These are phyloP conservation scores for Acrobasis consociella DNA, from an alignment of 2,888 invertebrate species.

Conservation along the genomic window DNA sequence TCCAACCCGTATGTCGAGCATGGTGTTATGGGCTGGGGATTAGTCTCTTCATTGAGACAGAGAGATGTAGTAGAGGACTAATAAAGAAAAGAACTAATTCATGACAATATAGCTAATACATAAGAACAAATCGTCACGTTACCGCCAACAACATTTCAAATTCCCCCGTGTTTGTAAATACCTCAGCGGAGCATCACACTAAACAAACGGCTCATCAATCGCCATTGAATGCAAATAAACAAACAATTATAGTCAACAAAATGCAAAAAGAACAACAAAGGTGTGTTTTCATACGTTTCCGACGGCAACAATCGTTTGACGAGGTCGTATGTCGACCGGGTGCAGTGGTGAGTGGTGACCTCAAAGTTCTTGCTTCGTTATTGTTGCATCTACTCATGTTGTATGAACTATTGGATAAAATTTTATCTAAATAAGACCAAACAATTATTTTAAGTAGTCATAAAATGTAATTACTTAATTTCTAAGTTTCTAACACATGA, in stretches of 20 bases:
- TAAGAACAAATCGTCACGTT: background rate
- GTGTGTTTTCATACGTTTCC: constrained; percentile 38
- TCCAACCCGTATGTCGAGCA: too few species aligned
- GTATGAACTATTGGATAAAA: too few species aligned
- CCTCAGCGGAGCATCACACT: background rate
- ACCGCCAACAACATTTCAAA: background rate
- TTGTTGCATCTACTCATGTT: constrained; percentile 26
- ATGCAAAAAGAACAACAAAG: constrained; percentile 41
- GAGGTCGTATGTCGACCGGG: constrained; percentile 43
- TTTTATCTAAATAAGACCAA: background rate
- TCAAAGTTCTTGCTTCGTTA: constrained; percentile 34
- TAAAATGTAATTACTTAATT: too few species aligned
- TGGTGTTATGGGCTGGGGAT: too few species aligned
- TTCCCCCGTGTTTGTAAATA: constrained; percentile 13
- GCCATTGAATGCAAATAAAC: constrained; percentile 48
- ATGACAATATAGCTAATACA: background rate
- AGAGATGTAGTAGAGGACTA: too few species aligned
- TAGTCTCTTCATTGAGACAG: too few species aligned
- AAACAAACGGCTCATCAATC: constrained; percentile 34
- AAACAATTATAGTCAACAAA: constrained; percentile 41
- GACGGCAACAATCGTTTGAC: constrained; percentile 36
- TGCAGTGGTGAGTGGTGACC: constrained; percentile 39
- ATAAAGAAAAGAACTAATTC: too few species aligned
- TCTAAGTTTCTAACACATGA: too few species aligned
- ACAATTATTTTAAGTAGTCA: too few species aligned